Conservation (phyloP, 2,888 invertebrate genomes). For the Cloeon dipterum region DNA sequence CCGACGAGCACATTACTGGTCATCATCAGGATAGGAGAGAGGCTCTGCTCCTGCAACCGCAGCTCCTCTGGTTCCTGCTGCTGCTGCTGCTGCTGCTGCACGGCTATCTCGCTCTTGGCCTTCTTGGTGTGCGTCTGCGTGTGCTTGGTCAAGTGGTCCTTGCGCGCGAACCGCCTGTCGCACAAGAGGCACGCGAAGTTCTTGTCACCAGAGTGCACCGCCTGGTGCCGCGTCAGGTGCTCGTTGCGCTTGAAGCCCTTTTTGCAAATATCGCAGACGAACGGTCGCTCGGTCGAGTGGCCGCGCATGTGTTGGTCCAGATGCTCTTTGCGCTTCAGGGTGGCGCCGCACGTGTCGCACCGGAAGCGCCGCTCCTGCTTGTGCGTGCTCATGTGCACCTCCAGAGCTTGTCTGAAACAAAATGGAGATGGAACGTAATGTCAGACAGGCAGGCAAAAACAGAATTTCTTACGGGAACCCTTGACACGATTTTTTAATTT, state of each 20-base stretch:
- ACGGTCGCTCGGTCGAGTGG: conserved; percentile 21
- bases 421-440: too few species aligned
- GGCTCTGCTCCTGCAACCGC: too few species aligned
- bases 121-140: conserved; percentile 18
- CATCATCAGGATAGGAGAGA: too few species aligned
- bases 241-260: conserved; percentile 24
- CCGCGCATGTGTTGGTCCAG: conserved; percentile 24
- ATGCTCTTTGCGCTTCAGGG: conserved; percentile 25
- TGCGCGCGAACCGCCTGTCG: conserved; percentile 24
- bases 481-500: too few species aligned
- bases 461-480: too few species aligned
- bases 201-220: conserved; percentile 26
- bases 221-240: conserved; percentile 25
- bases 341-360: conserved; percentile 25
- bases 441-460: too few species aligned
- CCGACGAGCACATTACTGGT: too few species aligned
- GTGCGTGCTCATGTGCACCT: conserved; percentile 17
- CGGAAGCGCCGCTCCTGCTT: conserved; percentile 22
- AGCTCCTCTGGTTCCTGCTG: too few species aligned
- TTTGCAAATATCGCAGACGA: conserved; percentile 8
- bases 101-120: conserved; percentile 4
- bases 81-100: too few species aligned
- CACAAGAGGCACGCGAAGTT: conserved; percentile 23
- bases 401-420: conserved; percentile 20
- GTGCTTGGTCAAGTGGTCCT: conserved; percentile 26